Base-by-base conservation (phyloP, 2,113 vertebrate genomes). In the Garra rufa region DNA sequence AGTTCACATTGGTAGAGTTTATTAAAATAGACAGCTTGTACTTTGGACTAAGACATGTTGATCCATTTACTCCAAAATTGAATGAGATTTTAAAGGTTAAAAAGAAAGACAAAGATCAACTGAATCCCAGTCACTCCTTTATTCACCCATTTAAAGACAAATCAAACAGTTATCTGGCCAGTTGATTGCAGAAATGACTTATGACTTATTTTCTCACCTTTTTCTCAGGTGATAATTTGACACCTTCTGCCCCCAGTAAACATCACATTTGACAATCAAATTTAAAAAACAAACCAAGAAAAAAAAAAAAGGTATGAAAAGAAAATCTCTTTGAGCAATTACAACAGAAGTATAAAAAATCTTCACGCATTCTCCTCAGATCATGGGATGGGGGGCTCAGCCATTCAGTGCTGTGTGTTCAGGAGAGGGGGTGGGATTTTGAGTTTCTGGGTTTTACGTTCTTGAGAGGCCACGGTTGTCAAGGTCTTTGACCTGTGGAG, bases 381-480 rank as follows among this genome's bases (percentile, higher is more conserved):
- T 93, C 93, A 88, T 92, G 94, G 94, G 94, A 91, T 9, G 61
- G 78, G 74, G 44, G 10, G 94, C 89, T 87, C 93, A 93, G 95
- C 94, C 85, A 52, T 91, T 96, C 96, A 96, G 96, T 96, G 96
- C 92, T 88, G 92, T 92, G 91, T 75, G 73, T 87, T 85, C 26
- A 6, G 85, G 88, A 46, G 88, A 89, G 86, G 69, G 83, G 24
- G 82, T 85, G 81, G 81, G 73, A 74, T 85, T 75, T 50, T 11
- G 48, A 21, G 75, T 86, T 48, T 30, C 9, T 88, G 63, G 2
- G 24, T 77, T 82, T 95, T 97, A 99, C 93, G 98, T 99, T 91
- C 98, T 95, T 0, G 98, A 99, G 82, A 99, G 94, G 71, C 98
- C 98, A 0, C 98, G 96, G 90, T 99, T 99, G 91, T 99, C 98